These are phyloP conservation scores for Drosophila percnosoma DNA, from an alignment of 2,888 invertebrate genomes.

Conservation along the genomic window DNA sequence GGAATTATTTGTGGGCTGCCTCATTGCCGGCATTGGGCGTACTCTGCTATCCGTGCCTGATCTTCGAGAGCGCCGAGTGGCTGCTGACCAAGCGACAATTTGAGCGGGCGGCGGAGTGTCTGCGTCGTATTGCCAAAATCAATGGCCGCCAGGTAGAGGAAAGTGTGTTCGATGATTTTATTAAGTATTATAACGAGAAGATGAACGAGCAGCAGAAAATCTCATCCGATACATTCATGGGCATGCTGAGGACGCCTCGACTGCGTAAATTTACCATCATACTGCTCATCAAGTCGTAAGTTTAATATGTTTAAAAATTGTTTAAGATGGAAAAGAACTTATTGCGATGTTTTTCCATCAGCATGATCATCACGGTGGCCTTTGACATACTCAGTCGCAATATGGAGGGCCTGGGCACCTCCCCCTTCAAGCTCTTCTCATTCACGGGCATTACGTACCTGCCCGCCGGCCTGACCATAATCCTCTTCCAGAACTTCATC, in stretches of 20 bases:
- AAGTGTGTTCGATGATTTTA: conserved; percentile 84
- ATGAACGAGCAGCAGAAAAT: conserved; percentile 47
- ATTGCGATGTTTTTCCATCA: conserved; percentile 52
- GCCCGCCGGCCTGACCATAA: conserved; percentile 85
- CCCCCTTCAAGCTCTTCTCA: conserved; percentile 86
- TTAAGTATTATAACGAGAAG: conserved; percentile 73
- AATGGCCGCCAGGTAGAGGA: conserved; percentile 85
- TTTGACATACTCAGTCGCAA: conserved; percentile 87
- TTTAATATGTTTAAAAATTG: conserved; percentile 17
- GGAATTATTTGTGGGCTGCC: conserved; percentile 85
- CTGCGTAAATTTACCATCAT: conserved; percentile 86
- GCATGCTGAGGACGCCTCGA: conserved; percentile 86
- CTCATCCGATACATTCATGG: conserved; percentile 84
- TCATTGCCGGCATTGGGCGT: conserved; percentile 85
- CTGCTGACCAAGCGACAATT: conserved; percentile 86
- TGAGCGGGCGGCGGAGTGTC: conserved; percentile 85
- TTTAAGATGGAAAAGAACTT: neutral
- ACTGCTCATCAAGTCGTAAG: conserved; percentile 87
- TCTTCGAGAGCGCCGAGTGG: conserved; percentile 88
- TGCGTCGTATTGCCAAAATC: conserved; percentile 86
- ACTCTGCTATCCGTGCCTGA: conserved; percentile 85
- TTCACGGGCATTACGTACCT: conserved; percentile 86
- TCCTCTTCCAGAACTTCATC: conserved; percentile 83
- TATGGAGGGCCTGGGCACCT: conserved; percentile 86
- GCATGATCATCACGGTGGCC: conserved; percentile 87